These are phyloP conservation scores for Cryptophagus acutangulus DNA, from an alignment of 2,888 invertebrate genomes.

Conservation along the genomic window DNA sequence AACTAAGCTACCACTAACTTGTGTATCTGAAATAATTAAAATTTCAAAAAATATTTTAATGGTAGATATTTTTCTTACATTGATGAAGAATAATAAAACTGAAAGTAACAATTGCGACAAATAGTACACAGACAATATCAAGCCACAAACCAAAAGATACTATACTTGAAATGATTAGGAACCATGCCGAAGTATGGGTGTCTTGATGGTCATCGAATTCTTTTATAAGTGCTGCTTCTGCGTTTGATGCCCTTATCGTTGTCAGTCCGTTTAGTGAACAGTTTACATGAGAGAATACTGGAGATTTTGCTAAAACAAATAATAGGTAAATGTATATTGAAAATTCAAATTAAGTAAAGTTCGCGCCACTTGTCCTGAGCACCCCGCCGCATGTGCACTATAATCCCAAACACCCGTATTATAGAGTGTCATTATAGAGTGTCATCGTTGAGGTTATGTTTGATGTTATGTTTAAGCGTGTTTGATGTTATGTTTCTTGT, in stretches of 20 bases:
- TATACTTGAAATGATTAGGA: conserved; percentile 56
- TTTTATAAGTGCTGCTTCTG: conserved; percentile 20
- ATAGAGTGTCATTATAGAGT: too few species aligned
- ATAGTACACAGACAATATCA: conserved; percentile 56
- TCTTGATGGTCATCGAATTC: conserved; percentile 34
- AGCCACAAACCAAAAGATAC: conserved; percentile 63
- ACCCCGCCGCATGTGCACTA: too few species aligned
- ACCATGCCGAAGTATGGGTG: conserved; percentile 62
- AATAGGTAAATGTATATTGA: conserved; percentile 4
- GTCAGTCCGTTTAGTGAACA: conserved; percentile 29
- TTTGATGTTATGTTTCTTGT: too few species aligned
- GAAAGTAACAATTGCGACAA: conserved; percentile 57
- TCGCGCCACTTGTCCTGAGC: too few species aligned
- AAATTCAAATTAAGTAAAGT: too few species aligned
- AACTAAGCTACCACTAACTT: conserved; percentile 24
- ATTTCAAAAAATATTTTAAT: background rate
- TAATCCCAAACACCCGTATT: too few species aligned
- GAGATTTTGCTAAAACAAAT: conserved; percentile 29
- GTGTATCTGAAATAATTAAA: conserved; percentile 12
- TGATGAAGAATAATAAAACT: conserved; percentile 49
- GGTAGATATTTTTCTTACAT: conserved; percentile 26
- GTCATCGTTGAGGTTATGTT: too few species aligned
- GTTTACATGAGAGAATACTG: conserved; percentile 30
- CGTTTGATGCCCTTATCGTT: conserved; percentile 27
- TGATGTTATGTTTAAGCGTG: too few species aligned